These are phyloP conservation scores for Platynereis dumerilii DNA, from an alignment of 2,888 invertebrate species.

Conservation along the genomic window DNA sequence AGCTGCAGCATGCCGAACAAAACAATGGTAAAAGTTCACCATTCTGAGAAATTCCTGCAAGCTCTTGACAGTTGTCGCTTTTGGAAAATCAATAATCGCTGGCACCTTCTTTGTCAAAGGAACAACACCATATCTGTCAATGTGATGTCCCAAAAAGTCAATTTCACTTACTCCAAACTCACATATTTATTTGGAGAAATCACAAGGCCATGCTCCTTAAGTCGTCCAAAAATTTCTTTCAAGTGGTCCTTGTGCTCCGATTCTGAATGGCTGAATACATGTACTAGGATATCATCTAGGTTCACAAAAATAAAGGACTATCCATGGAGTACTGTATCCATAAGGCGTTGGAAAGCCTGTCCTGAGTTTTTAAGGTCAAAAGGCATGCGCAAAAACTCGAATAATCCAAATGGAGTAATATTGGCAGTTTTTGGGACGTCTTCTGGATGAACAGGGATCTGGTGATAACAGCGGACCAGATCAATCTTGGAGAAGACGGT, in stretches of 20 bases:
- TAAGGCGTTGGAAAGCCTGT: constrained; percentile 22
- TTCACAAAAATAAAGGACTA: constrained; percentile 7
- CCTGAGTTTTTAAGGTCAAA: constrained; percentile 22
- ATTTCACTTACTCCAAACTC: constrained; percentile 28
- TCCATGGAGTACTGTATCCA: constrained; percentile 19
- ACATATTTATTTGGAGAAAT: constrained; percentile 32
- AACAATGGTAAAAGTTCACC: no score
- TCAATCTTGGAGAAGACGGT: no score
- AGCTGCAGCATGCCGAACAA: no score
- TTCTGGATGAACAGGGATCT: no score
- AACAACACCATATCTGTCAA: constrained; percentile 20
- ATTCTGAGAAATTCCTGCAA: no score
- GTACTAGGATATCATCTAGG: background rate
- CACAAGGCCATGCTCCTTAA: constrained; percentile 25
- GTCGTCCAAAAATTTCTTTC: constrained; percentile 22
- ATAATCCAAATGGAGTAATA: background rate
- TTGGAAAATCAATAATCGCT: background rate
- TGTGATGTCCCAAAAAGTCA: no score
- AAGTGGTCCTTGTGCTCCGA: constrained; percentile 19
- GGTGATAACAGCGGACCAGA: no score
- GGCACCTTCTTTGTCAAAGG: constrained; percentile 4
- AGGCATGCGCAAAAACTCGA: no score
- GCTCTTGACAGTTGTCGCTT: background rate
- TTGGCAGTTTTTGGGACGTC: constrained; percentile 17
- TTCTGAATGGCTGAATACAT: background rate